A percentile compares a stretch with the other conserved stretches of the same genome.
phyloP scores from a whole-genome alignment of 1,140 invertebrate species.

The Anastrepha obliqua region DNA sequence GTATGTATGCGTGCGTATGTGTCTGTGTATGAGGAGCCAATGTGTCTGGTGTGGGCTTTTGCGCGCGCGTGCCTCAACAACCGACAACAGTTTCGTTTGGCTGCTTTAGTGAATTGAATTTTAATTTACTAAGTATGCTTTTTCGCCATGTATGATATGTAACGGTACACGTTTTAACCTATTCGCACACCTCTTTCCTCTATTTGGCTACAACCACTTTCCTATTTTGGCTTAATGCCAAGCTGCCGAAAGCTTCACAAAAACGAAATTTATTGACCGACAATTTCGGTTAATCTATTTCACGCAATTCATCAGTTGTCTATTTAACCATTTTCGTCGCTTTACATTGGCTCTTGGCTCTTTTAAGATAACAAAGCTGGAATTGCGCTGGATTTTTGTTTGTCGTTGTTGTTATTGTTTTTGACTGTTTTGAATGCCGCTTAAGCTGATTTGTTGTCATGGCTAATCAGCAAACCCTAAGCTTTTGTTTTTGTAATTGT shows the following conservation, averaged over 20 bases:
- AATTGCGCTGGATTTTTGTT: neutral
- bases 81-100: neutral
- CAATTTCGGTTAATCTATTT: conserved; percentile 50
- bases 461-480: neutral
- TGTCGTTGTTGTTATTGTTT: neutral
- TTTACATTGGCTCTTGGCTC: neutral
- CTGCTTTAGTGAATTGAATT: neutral
- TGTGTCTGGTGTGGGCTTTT: conserved; percentile 34
- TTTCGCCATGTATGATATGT: neutral
- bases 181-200: neutral
- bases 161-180: neutral
- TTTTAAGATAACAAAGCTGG: neutral
- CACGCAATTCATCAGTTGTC: conserved; percentile 43
- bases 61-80: neutral
- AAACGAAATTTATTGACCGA: neutral
- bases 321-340: conserved; percentile 40
- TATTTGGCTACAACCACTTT: neutral
- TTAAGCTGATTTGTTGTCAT: conserved; percentile 14
- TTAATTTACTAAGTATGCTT: neutral
- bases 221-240: neutral
- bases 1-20: neutral
- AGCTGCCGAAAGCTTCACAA: neutral
- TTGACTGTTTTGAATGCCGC: neutral
- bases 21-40: conserved; percentile 19
- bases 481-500: no score